A percentile compares a stretch with the other conserved stretches of the same genome.
phyloP scores from a whole-genome alignment of 2,888 invertebrate genomes.

The Chloroclysta siterata region DNA sequence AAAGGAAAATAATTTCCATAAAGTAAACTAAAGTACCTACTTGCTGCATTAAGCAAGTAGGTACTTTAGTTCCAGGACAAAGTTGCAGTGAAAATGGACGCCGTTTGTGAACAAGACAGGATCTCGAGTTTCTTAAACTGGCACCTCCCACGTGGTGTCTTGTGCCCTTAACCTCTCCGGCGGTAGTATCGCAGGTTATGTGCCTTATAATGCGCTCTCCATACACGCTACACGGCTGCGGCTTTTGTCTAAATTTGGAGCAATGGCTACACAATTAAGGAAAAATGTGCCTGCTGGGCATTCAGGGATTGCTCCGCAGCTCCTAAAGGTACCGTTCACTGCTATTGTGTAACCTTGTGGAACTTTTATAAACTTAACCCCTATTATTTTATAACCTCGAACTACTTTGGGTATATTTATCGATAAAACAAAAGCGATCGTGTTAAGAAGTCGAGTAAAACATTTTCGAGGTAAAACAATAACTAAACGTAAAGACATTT shows the following conservation, averaged over 20 bases:
- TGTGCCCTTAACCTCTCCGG: conserved; percentile 83
- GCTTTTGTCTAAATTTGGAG: conserved; percentile 78
- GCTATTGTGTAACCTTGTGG: conserved; percentile 7
- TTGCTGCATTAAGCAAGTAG: too few relatives aligned
- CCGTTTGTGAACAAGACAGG: conserved; percentile 84
- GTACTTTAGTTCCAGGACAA: conserved; percentile 76
- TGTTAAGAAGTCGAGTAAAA: conserved; percentile 30
- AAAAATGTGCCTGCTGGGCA: conserved; percentile 48
- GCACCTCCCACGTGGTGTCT: conserved; percentile 84
- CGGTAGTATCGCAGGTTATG: conserved; percentile 76
- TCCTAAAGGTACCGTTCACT: conserved; percentile 24
- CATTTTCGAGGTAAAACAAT: conserved; percentile 40
- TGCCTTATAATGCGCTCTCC: conserved; percentile 79
- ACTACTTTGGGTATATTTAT: conserved; percentile 14
- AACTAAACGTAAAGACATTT: conserved; percentile 53
- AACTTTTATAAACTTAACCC: too few relatives aligned
- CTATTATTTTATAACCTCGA: conserved; percentile 10
- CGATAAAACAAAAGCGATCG: conserved; percentile 16
- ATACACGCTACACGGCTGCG: conserved; percentile 69
- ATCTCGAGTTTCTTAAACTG: conserved; percentile 84
- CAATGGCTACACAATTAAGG: conserved; percentile 65
- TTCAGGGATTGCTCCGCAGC: conserved; percentile 19
- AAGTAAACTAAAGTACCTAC: conserved; percentile 62
- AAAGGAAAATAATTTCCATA: conserved; percentile 48
- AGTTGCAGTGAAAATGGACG: conserved; percentile 82